phyloP scores from a whole-genome alignment of 2,797 vertebrate genomes.

The Glyptemys insculpta region DNA sequence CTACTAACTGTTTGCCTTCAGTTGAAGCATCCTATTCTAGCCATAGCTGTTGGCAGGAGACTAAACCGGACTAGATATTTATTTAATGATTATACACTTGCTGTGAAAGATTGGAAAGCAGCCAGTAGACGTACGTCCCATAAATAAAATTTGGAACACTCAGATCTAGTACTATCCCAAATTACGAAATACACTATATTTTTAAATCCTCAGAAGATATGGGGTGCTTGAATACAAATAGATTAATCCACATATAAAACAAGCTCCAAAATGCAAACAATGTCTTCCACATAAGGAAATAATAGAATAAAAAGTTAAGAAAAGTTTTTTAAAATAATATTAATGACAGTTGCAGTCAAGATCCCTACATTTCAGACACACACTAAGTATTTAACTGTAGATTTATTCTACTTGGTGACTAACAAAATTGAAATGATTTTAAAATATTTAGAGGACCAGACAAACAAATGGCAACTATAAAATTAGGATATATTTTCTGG shows the following conservation, averaged over 20 bases:
- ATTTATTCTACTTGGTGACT: not conserved
- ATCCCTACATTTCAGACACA: not conserved
- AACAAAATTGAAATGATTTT: not conserved
- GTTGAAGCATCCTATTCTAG: not conserved
- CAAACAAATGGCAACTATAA: no score
- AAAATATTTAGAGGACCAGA: not conserved
- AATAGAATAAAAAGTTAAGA: not conserved
- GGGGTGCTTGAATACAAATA: not conserved
- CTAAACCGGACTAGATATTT: not conserved
- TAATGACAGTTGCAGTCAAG: not conserved
- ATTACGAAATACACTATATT: not conserved
- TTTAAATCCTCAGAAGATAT: not conserved
- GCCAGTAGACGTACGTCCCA: not conserved
- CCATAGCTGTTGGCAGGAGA: not conserved
- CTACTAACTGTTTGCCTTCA: not conserved
- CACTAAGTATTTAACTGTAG: not conserved
- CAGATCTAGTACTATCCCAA: not conserved
- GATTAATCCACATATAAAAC: not conserved
- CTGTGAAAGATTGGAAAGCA: not conserved
- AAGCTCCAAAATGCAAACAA: not conserved
- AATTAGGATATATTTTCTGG: no score
- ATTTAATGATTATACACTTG: not conserved
- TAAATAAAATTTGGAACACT: not conserved
- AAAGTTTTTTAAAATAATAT: not conserved
- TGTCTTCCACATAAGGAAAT: not conserved